Evolutionary conservation across 2,888 invertebrate species (phyloP), one percentile per base, ranked within the genome.

Genomic region (Agapetus fuscipes): DNA sequence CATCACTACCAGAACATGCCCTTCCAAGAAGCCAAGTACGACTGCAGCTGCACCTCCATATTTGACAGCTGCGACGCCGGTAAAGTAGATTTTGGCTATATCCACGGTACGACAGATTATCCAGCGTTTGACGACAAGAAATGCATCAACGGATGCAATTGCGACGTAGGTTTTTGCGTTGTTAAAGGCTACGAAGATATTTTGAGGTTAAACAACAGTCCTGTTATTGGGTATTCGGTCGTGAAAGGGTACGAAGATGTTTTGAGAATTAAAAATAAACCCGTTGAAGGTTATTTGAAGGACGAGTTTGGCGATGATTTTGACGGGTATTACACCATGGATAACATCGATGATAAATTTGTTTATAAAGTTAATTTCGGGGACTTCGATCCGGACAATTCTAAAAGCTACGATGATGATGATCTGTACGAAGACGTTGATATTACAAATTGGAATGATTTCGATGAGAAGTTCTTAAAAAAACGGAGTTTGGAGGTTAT

Each of bases 401-500:
- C 36, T 9, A 48, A 47, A 34, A 41, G 35, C 34, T 48, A 48
- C 25, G 48, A 50, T 9, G 54, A 55, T 12, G 49, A 47, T 20
- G 51, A 52, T 43, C 28, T 50, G 7, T 51, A 53, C 28, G 50
- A 50, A 17, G 52, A 52, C 17, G 43, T 50, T 3, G 49, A 49
- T 29, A 11, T 35, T 15, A 41, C 30, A 7, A 37, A 30, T 10
- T 43, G 36, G 68, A 65, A 2, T 63, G 66, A 32, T 66, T 63
- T 1, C 3, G 25, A 26, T 5, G 30, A 26, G 2, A 20, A 11
- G 3, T 29, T 32, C 12, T 53, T 56, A 9, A 55, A 55, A 20
- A 65, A 62, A 60, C 58, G 61, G 2, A 49, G 48, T 15, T 44
- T 70, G 2, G 68, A 66, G 45, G 65, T 61, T 1, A 70, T 70